Evolutionary conservation across 2,113 vertebrate species (phyloP).

Genomic region (Phylloscopus trochilus): DNA sequence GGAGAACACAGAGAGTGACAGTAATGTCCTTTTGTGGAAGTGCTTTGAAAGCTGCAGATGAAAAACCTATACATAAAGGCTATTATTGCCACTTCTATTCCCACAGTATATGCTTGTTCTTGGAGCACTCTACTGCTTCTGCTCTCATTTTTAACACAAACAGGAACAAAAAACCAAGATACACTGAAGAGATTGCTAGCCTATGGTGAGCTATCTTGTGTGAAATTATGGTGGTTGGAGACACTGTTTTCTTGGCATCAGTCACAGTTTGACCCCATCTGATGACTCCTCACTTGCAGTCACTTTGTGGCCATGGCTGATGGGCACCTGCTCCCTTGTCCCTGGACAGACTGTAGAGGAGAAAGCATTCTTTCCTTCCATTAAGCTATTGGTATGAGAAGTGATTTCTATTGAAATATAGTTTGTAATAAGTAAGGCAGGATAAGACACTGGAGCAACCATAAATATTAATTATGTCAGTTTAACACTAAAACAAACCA

Average conservation of each 20-base stretch:
- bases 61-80: not conserved
- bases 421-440: not conserved
- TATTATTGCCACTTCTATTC: not conserved
- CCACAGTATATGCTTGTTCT: not conserved
- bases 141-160: not conserved
- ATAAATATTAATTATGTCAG: not conserved
- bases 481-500: not conserved
- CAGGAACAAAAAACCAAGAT: not conserved
- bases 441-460: not conserved
- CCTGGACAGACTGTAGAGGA: not conserved
- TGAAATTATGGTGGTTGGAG: not conserved
- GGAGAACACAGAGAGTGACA: not conserved
- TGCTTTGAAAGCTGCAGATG: not conserved
- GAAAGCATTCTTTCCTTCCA: not conserved
- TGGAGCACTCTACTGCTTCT: not conserved
- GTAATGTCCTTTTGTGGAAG: not conserved
- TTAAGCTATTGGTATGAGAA: not conserved
- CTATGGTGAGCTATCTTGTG: not conserved
- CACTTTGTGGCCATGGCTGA: rapidly evolving
- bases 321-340: not conserved
- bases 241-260: not conserved
- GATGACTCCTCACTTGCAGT: not conserved
- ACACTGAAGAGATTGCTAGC: not conserved
- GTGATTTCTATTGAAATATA: not conserved
- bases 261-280: not conserved